Conservation (phyloP, 2,113 vertebrate species). For the Suricata suricatta region DNA sequence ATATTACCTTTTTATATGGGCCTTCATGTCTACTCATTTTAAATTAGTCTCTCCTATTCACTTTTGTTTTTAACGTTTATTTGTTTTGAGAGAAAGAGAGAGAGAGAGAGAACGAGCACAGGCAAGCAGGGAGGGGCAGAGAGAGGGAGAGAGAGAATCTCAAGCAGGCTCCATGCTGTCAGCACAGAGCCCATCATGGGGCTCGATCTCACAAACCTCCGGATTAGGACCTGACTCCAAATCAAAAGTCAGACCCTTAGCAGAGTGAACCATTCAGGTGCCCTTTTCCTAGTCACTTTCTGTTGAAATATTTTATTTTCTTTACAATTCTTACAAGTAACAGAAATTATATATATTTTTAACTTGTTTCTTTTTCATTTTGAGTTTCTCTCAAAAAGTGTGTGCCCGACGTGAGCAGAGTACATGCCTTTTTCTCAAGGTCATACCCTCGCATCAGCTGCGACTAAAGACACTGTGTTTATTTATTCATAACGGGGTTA, state of each 20-base stretch:
- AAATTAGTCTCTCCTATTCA: not conserved
- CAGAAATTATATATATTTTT: not conserved
- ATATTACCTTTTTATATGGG: not conserved
- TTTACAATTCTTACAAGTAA: not conserved
- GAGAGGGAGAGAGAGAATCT: too few species aligned
- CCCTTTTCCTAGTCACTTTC: not conserved
- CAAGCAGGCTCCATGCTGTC: too few species aligned
- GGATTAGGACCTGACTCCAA: too few species aligned
- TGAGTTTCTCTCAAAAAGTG: not conserved
- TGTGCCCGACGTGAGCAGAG: not conserved
- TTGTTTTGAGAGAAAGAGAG: too few species aligned
- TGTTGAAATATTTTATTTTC: not conserved
- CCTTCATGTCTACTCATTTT: not conserved
- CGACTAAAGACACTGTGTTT: not conserved
- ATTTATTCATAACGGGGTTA: not conserved
- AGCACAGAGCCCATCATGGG: too few species aligned
- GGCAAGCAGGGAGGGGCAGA: too few species aligned
- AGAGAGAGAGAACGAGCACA: too few species aligned
- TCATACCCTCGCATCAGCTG: fast-evolving
- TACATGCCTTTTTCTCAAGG: not conserved
- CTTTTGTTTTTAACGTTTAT: too few species aligned
- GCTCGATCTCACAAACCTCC: too few species aligned
- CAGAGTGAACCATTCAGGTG: too few species aligned
- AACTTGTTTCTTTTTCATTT: not conserved
- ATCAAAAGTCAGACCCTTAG: too few species aligned